phyloP scores from a whole-genome alignment of 2,113 vertebrate species.

The Pampusana beccarii region DNA sequence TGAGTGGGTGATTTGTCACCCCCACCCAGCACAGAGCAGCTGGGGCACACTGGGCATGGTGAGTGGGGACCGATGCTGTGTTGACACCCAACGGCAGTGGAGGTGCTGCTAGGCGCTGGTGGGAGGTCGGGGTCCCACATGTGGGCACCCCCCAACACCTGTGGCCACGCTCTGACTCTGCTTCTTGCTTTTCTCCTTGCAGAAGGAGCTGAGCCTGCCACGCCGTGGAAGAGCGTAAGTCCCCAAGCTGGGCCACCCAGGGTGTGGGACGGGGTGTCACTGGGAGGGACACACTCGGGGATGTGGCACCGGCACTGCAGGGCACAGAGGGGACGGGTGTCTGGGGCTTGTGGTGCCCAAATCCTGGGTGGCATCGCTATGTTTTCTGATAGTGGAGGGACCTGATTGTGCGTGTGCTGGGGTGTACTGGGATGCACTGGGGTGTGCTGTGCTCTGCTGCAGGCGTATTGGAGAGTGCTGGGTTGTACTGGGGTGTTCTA shows the following conservation, averaged over 20 bases:
- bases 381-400: neutral
- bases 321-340: fast-evolving
- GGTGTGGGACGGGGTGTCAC: neutral
- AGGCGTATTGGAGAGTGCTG: neutral
- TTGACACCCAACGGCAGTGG: fast-evolving
- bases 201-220: conserved; percentile 96
- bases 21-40: neutral
- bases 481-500: neutral
- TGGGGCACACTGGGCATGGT: fast-evolving
- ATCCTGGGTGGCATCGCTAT: fast-evolving
- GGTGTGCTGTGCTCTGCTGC: neutral
- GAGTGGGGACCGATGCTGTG: fast-evolving
- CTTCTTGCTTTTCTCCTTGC: conserved; percentile 48
- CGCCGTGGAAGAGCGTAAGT: conserved; percentile 92
- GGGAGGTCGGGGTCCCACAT: neutral
- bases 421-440: neutral
- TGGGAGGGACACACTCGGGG: fast-evolving
- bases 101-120: neutral
- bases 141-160: fast-evolving
- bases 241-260: neutral
- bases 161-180: neutral
- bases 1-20: neutral
- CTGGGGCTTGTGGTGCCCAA: neutral
- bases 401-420: fast-evolving
- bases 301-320: fast-evolving